Conservation (phyloP, 2,888 invertebrate species). For the Synergus gifuensis region DNA sequence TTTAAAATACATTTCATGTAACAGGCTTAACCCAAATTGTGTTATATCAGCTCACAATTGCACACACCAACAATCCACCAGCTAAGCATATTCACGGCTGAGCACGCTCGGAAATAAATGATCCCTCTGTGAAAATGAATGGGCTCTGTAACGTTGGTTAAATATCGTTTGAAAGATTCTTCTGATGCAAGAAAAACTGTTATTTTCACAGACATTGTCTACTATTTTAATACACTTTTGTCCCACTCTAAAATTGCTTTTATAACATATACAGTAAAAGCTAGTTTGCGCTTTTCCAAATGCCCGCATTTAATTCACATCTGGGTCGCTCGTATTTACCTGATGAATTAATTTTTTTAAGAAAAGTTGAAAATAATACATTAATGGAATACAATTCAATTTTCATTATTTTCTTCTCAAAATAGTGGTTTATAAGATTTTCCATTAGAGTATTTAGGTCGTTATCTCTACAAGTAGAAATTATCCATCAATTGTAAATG, state of each 20-base stretch:
- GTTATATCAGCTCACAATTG: conserved; percentile 25
- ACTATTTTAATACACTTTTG: conserved; percentile 12
- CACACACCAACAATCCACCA: conserved; percentile 21
- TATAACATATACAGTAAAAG: neutral
- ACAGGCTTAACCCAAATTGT: conserved; percentile 26
- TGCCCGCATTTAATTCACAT: neutral
- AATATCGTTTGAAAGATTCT: conserved; percentile 21
- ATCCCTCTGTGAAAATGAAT: conserved; percentile 28
- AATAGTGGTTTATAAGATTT: neutral
- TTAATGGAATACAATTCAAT: neutral
- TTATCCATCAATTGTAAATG: neutral
- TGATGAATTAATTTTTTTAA: neutral
- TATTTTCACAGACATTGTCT: conserved; percentile 2
- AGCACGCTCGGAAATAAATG: conserved; percentile 23
- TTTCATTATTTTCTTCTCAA: neutral
- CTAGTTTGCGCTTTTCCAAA: neutral
- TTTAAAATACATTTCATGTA: conserved; percentile 33
- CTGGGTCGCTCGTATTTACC: neutral
- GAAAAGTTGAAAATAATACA: neutral
- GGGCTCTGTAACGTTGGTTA: neutral
- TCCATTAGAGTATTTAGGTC: neutral
- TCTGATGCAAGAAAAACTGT: conserved; percentile 2
- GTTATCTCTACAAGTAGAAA: neutral
- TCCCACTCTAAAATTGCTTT: conserved; percentile 11
- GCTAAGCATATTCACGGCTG: conserved; percentile 16